phyloP scores from a whole-genome alignment of 2,888 invertebrate species.

The Mesorhabditis sp. region DNA sequence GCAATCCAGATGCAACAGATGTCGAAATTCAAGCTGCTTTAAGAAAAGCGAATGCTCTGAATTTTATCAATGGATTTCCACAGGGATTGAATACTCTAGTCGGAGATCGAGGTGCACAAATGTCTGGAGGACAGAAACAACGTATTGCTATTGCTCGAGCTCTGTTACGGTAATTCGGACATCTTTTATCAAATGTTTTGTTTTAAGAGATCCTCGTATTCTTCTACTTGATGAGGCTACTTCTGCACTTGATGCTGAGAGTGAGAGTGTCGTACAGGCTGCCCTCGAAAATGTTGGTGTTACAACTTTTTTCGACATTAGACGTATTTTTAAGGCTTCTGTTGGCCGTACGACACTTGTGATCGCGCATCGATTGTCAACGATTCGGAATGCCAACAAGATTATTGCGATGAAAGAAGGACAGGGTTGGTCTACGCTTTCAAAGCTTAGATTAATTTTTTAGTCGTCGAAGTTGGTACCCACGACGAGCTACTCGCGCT shows the following conservation, averaged over 20 bases:
- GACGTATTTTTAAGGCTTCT: background rate
- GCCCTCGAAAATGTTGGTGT: slow-evolving; percentile 21
- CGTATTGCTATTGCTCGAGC: slow-evolving; percentile 61
- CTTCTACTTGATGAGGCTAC: slow-evolving; percentile 27
- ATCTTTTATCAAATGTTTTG: slow-evolving; percentile 18
- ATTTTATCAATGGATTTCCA: slow-evolving; percentile 60
- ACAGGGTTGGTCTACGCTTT: slow-evolving; percentile 12
- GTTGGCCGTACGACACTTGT: slow-evolving; percentile 60
- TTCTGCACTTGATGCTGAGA: slow-evolving; percentile 22
- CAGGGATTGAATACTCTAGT: slow-evolving; percentile 57
- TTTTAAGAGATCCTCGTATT: slow-evolving; percentile 17
- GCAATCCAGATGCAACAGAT: slow-evolving; percentile 34
- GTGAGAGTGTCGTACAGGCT: slow-evolving; percentile 20
- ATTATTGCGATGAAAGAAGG: slow-evolving; percentile 60
- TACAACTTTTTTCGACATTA: too few relatives aligned
- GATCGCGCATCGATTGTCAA: slow-evolving; percentile 62
- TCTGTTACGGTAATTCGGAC: slow-evolving; percentile 17
- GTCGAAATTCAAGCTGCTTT: slow-evolving; percentile 39
- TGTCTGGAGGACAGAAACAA: slow-evolving; percentile 61
- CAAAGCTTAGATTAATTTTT: background rate
- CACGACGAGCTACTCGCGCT: slow-evolving; percentile 68
- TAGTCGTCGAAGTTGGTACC: slow-evolving; percentile 70
- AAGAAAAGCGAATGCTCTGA: slow-evolving; percentile 60
- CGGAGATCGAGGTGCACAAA: slow-evolving; percentile 59
- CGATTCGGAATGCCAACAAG: slow-evolving; percentile 61